A percentile compares a stretch with the other conserved stretches of the same genome.
These are phyloP conservation scores for Cryptocheilus praepositus DNA, from an alignment of 2,888 invertebrate species.

Conservation along the genomic window DNA sequence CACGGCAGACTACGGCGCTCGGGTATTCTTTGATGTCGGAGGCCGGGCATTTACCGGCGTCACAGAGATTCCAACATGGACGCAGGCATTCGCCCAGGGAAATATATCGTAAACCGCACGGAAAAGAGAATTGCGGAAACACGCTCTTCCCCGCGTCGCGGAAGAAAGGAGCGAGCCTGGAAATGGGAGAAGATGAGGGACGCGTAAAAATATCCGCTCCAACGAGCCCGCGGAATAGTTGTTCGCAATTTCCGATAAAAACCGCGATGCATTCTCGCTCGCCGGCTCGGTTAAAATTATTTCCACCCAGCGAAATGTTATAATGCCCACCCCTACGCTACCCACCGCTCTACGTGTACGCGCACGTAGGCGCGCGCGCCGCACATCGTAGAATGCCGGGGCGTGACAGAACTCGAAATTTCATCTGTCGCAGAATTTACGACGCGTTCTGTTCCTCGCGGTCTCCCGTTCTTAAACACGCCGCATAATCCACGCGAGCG, in stretches of 20 bases:
- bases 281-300: no score
- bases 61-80: slow-evolving; percentile 55
- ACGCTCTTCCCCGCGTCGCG: neutral
- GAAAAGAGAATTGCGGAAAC: slow-evolving; percentile 18
- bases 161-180: neutral
- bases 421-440: no score
- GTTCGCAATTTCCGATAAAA: slow-evolving; percentile 44
- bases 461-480: no score
- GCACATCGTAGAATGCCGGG: no score
- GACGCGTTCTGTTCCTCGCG: no score
- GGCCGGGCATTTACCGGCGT: slow-evolving; percentile 53
- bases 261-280: slow-evolving; percentile 1
- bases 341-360: no score
- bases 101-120: slow-evolving; percentile 40
- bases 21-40: slow-evolving; percentile 62
- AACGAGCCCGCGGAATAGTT: slow-evolving; percentile 37
- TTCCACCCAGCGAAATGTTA: no score
- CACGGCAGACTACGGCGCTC: slow-evolving; percentile 5
- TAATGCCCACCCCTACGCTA: no score
- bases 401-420: no score
- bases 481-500: no score
- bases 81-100: slow-evolving; percentile 49
- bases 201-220: slow-evolving; percentile 38
- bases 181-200: slow-evolving; percentile 15
- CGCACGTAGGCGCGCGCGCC: no score